Conservation (phyloP, 1,140 invertebrate species). For the Sitophilus oryzae region DNA sequence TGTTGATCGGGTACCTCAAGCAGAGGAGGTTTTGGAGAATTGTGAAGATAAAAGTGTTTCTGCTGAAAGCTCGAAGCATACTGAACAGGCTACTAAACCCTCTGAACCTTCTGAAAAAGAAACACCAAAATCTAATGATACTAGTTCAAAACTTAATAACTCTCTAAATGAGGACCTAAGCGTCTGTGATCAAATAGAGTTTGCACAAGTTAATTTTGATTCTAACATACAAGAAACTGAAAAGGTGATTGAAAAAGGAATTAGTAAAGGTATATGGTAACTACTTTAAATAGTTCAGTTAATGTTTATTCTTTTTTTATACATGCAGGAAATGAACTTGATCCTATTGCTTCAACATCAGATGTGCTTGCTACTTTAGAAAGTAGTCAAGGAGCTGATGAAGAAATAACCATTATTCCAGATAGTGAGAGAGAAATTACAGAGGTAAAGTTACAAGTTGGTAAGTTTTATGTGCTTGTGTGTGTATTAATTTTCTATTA, state of each 20-base stretch:
- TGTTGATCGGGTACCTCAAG: too few species aligned
- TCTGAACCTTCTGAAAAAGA: not conserved
- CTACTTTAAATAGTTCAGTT: slow-evolving; percentile 1
- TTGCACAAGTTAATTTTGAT: slow-evolving; percentile 20
- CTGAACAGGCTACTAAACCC: too few species aligned
- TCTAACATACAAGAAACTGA: slow-evolving; percentile 10
- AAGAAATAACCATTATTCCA: slow-evolving; percentile 52
- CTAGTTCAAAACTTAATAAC: slow-evolving; percentile 1
- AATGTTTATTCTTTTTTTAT: not conserved
- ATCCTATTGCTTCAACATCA: slow-evolving; percentile 30
- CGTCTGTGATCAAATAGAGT: slow-evolving; percentile 4
- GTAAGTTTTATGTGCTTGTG: too few species aligned
- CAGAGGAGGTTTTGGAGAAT: too few species aligned
- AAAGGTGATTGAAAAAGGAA: slow-evolving; percentile 23
- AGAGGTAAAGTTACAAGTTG: slow-evolving; percentile 42
- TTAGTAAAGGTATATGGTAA: slow-evolving; percentile 29
- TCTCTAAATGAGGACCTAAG: not conserved
- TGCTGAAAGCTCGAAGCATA: too few species aligned
- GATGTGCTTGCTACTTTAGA: slow-evolving; percentile 27
- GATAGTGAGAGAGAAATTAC: slow-evolving; percentile 57
- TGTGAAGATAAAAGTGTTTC: too few species aligned
- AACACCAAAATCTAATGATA: not conserved
- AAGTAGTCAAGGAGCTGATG: slow-evolving; percentile 48
- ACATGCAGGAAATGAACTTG: slow-evolving; percentile 2
- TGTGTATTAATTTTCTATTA: not conserved